Evolutionary conservation across 2,113 vertebrate genomes (phyloP), one percentile per base, ranked within the genome.

Genomic region (Cinclus cinclus): DNA sequence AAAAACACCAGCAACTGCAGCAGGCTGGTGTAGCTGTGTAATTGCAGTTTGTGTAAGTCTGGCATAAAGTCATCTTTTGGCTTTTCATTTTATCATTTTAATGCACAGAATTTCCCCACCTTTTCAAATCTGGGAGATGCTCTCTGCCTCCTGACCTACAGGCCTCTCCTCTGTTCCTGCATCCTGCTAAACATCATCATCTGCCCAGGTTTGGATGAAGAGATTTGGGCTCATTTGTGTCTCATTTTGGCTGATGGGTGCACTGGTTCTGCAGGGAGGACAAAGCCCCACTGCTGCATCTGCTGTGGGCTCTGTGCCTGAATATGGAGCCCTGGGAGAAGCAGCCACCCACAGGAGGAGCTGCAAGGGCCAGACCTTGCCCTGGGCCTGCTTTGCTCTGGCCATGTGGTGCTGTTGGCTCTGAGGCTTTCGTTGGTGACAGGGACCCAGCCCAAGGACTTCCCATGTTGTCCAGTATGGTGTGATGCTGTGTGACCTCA

Each of bases 351-450:
- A 5, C 41, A 6, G 62, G 9, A 22, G 31, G 78, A 21, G 31
- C 10, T 6, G 63, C 11, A 2, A 15, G 80, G 59, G 15, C 27
- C 1, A 0, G 44, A 7, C 23, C 37, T 13, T 6, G 70, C 33
- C 64, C 60, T 9, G 79, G 60, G 33, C 39, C 27, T 0, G 5
- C 78, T 53, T 6, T 4, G 8, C 62, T 52, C 13, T 8, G 27
- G 39, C 42, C 2, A 0, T 0, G 39, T 65, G 3, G 27, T 4
- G 59, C 83, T 60, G 2, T 0, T 44, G 56, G 31, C 9, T 21
- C 23, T 35, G 3, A 20, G 91, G 64, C 78, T 42, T 2, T 19
- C 0, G 0, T 33, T 44, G 52, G 17, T 39, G 4, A 5, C 1
- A 0, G 53, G n/a, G 39, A 33, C 59, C 28, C 68, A 25, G 59